A percentile compares a stretch with the other conserved stretches of the same genome.
Evolutionary conservation across 1,140 invertebrate species (phyloP).

Genomic region (Lucilia cuprina): DNA sequence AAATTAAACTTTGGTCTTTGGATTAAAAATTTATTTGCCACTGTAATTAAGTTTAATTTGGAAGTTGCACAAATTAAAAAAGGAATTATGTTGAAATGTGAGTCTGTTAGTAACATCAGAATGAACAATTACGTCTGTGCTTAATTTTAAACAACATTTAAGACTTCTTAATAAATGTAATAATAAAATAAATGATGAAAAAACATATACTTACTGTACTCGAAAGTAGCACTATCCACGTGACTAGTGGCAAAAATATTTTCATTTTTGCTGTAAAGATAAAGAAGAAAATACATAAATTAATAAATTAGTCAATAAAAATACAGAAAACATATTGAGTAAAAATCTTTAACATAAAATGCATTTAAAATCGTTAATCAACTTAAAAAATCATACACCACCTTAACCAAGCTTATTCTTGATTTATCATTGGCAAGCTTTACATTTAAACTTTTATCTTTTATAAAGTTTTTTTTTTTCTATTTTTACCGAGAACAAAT

Average conservation of each 20-base stretch:
- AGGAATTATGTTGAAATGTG: too few relatives aligned
- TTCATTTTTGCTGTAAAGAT: conserved; percentile 74
- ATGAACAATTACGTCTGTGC: too few relatives aligned
- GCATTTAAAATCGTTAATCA: background rate
- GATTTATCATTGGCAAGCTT: background rate
- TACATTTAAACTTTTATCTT: background rate
- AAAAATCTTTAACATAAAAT: background rate
- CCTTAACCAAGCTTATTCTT: background rate
- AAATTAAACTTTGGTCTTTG: too few relatives aligned
- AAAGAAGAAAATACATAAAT: conserved; percentile 45
- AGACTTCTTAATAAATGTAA: background rate
- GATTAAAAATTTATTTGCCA: too few relatives aligned
- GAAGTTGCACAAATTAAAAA: too few relatives aligned
- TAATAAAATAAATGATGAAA: background rate
- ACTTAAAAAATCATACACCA: background rate
- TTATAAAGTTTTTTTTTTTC: conserved; percentile 26
- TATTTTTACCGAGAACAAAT: background rate
- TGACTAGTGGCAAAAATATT: conserved; percentile 75
- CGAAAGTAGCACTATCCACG: conserved; percentile 70
- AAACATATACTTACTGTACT: conserved; percentile 65
- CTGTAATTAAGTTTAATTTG: too few relatives aligned
- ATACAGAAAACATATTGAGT: background rate
- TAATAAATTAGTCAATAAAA: background rate
- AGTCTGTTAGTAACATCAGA: too few relatives aligned
- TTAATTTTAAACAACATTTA: too few relatives aligned